Evolutionary conservation across 2,888 invertebrate genomes (phyloP), one percentile per base, ranked within the genome.

Genomic region (Rhogogaster chlorosoma): DNA sequence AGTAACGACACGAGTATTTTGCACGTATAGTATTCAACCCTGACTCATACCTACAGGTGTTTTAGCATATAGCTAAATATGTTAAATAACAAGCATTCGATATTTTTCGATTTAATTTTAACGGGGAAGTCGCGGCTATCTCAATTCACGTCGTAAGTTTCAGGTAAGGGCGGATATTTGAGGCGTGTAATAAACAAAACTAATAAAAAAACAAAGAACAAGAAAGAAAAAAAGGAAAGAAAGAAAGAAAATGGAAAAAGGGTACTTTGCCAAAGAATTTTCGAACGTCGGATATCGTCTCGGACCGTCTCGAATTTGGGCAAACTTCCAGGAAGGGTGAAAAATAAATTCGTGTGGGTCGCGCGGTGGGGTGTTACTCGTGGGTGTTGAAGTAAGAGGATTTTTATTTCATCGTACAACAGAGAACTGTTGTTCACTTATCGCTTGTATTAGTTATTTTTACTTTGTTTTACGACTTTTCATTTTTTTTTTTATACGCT

Each of bases 301-400:
- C 45, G 49, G 57, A 38, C 36, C 61, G 78, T 80, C 18, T 61
- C 36, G 61, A 80, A 61, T 80, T 80, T 80, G 78, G 78, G 78
- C 78, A 80, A 49, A 80, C 61, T 80, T 80, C 78, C 78, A 80
- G 78, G 78, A 80, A 80, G 78, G 78, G 78, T 80, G 78, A 80
- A 80, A 80, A 80, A 80, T 80, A 80, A 80, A 80, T 80, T 38
- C 61, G 36, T 57, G 36, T 45, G 38, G 18, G 29, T 53, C 22
- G 61, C 10, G 45, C 15, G 32, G 49, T 36, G 36, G n/a, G 29
- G n/a, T 57, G 26, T 29, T 22, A 36, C 36, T 45, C 61, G 45
- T 32, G 53, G 78, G 57, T 80, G 78, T 80, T 80, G 78, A 80
- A 38, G 32, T 61, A 80, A 80, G 38, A 80, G 57, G 22, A 80